Percentiles rank a stretch among this genome's conserved stretches.
phyloP scores from a whole-genome alignment of 2,797 vertebrate species.

The Sylvilagus floridanus region DNA sequence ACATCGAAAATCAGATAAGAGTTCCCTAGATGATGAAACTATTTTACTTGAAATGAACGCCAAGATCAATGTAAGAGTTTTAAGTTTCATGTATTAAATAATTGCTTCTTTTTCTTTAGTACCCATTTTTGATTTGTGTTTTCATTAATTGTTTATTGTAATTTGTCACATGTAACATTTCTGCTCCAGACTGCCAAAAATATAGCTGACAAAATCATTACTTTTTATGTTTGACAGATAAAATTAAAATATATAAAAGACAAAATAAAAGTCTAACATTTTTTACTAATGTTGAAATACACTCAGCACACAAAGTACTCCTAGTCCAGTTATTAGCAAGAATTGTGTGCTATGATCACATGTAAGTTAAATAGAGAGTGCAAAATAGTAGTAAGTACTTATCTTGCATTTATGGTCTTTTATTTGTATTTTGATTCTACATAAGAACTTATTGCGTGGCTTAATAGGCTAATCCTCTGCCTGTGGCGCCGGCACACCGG shows the following conservation, averaged over 20 bases:
- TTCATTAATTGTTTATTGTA: conserved; percentile 70
- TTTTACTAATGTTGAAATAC: conserved; percentile 41
- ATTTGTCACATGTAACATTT: conserved; percentile 34
- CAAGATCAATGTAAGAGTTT: conserved; percentile 78
- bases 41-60: conserved; percentile 75
- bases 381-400: not conserved
- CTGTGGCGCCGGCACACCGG: too few relatives aligned
- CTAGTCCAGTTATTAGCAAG: not conserved
- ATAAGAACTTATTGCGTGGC: not conserved
- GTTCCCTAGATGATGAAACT: conserved; percentile 69
- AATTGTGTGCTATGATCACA: not conserved
- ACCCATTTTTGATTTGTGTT: conserved; percentile 70
- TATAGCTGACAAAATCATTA: conserved; percentile 54
- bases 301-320: conserved; percentile 7
- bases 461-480: too few relatives aligned
- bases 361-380: not conserved
- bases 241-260: conserved; percentile 49
- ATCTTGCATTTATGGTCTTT: not conserved
- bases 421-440: not conserved
- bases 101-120: conserved; percentile 72
- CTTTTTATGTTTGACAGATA: conserved; percentile 67
- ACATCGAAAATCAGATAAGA: conserved; percentile 66
- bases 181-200: conserved; percentile 42
- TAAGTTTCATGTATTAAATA: conserved; percentile 76
- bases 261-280: conserved; percentile 60